Base-by-base conservation (phyloP, 2,888 invertebrate species). In the Nipponacmea schrenckii region DNA sequence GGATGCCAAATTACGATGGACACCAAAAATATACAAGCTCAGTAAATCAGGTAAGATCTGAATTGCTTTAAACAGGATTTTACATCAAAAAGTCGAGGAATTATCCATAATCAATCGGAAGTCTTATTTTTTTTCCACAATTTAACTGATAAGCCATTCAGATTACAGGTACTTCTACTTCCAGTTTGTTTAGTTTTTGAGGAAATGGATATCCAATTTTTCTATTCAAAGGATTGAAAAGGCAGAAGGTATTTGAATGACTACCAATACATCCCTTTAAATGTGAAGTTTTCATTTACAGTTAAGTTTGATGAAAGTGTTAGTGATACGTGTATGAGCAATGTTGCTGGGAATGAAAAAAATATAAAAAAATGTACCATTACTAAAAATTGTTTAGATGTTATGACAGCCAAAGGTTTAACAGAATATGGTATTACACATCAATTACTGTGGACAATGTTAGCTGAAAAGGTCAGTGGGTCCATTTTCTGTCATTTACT, bases 361-460 rank as follows among this genome's bases (percentile, higher is more conserved):
- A 46, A 67, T 12, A 64, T 73, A 63, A 78, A 70, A 2, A 67
- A 62, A 45, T 86, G 85, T 79, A 73, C 73, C 48, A 80, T 85
- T 27, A 77, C 80, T 63, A 73, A 74, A 4, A 48, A 73, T n/a
- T 85, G 85, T 79, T 70, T 74, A 5, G 45, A 76, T 24, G 73
- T 76, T 1, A 85, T 86, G 84, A 85, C 83, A 8, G 70, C 67
- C 3, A 78, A 79, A 26, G 85, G 85, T 2, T 67, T 83, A 24
- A 78, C 82, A 1, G 82, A 80, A 5, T 86, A 85, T 70, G 79
- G 83, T 62, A 82, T 83, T 63, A 86, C 85, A 15, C 85, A 86
- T 68, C 86, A 86, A 77, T 45, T 86, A 3, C 69, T 86, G 26
- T 85, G 83, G 84, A 79, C 83, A 0, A 80, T 82, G 72, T 48